A percentile compares a stretch with the other conserved stretches of the same genome.
Evolutionary conservation across 1,140 invertebrate species (phyloP).

Genomic region (Lepidotrigona ventralis): DNA sequence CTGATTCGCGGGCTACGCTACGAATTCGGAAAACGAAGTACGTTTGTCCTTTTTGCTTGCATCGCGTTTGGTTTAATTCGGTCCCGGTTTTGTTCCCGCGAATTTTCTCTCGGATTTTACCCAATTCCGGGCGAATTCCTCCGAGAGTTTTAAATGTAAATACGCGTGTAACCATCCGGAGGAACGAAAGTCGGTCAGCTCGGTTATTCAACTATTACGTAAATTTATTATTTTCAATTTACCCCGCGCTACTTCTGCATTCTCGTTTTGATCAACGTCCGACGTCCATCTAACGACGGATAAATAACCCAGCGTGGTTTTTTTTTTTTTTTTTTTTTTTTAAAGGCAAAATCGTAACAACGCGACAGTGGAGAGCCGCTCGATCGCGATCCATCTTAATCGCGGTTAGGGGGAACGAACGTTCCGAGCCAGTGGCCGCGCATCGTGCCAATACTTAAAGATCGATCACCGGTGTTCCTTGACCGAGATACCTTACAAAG

Average conservation of each 20-base stretch:
- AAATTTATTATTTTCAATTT: neutral
- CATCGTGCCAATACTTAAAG: neutral
- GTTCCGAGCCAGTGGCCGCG: conserved; percentile 14
- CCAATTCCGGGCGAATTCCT: neutral
- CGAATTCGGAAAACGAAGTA: neutral
- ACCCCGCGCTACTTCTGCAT: neutral
- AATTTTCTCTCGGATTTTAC: neutral
- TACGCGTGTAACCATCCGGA: neutral
- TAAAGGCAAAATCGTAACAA: neutral
- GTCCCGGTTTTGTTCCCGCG: neutral
- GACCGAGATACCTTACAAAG: neutral
- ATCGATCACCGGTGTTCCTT: conserved; percentile 10
- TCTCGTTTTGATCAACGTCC: no score
- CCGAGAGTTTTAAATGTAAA: neutral
- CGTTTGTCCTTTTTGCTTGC: neutral
- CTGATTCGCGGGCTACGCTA: neutral
- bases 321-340: neutral
- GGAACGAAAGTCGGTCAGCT: neutral
- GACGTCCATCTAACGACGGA: neutral
- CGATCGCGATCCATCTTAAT: conserved; percentile 14
- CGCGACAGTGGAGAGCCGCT: neutral
- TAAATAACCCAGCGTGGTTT: neutral
- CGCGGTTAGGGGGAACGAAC: neutral
- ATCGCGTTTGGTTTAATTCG: neutral
- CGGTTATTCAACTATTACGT: neutral